Evolutionary conservation across 1,140 invertebrate genomes (phyloP).

Genomic region (Melanaphis sacchari): DNA sequence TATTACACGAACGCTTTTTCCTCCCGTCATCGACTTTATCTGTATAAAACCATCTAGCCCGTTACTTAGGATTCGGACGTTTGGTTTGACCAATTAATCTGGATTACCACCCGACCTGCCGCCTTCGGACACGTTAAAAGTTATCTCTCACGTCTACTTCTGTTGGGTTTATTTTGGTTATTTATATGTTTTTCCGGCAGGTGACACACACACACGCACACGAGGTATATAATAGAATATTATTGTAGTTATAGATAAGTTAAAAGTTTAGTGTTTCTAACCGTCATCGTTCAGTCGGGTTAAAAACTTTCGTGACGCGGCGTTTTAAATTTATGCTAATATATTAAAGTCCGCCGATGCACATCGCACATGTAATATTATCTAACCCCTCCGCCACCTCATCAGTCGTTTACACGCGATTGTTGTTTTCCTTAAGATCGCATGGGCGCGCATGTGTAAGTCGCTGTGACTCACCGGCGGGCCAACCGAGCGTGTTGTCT

Average conservation of each 20-base stretch:
- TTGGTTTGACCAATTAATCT: not conserved
- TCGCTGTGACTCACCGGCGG: not conserved
- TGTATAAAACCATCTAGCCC: not conserved
- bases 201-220: not conserved
- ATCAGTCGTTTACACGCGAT: not conserved
- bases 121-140: not conserved
- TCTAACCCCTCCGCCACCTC: not conserved
- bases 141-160: not conserved
- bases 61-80: not conserved
- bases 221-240: not conserved
- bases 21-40: not conserved
- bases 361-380: conserved; percentile 3
- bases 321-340: not conserved
- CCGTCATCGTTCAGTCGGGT: not conserved
- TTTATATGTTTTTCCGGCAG: not conserved
- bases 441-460: not conserved
- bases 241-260: not conserved
- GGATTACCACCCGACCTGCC: not conserved
- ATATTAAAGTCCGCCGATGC: not conserved
- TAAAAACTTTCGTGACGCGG: not conserved
- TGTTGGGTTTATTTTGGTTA: not conserved
- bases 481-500: not conserved
- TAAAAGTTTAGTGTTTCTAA: not conserved
- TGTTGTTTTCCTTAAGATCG: conserved; percentile 6
- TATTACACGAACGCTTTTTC: not conserved